Evolutionary conservation across 2,888 invertebrate genomes (phyloP).

Genomic region (Iselma pallidipennis): DNA sequence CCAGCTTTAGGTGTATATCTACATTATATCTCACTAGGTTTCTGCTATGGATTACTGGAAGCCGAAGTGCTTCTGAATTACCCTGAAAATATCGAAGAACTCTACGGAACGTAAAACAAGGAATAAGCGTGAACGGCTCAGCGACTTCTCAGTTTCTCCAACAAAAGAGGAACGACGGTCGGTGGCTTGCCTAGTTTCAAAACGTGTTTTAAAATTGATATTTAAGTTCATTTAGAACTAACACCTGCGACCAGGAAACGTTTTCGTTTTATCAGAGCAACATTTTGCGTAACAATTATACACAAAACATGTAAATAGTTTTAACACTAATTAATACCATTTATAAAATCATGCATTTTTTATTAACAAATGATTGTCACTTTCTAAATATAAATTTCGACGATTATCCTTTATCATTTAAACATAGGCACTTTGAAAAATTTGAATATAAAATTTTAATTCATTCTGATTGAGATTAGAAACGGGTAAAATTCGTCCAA

Average conservation of each 20-base stretch:
- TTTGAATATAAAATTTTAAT: background rate
- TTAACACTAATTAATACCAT: too few species aligned
- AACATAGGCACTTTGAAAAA: background rate
- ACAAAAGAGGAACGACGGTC: background rate
- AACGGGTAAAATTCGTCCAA: background rate
- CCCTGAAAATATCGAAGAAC: conserved; percentile 18
- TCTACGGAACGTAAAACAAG: conserved; percentile 14
- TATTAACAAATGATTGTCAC: too few species aligned
- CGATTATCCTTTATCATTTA: background rate
- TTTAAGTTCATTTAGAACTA: conserved; percentile 21
- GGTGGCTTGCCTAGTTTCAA: conserved; percentile 16
- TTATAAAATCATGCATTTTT: too few species aligned
- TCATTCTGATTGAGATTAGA: background rate
- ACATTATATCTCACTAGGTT: conserved; percentile 2
- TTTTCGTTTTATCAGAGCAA: conserved; percentile 10
- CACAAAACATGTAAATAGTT: too few species aligned
- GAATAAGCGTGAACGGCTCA: conserved; percentile 17
- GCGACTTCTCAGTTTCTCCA: conserved; percentile 10
- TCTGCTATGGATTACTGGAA: conserved; percentile 2
- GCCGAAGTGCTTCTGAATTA: conserved; percentile 9
- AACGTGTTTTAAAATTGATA: conserved; percentile 15
- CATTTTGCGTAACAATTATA: background rate
- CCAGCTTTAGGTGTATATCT: background rate
- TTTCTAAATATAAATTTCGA: background rate
- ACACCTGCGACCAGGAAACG: conserved; percentile 21